A percentile compares a stretch with the other conserved stretches of the same genome.
Evolutionary conservation across 2,888 invertebrate genomes (phyloP).

Genomic region (Zootermopsis nevadensis): DNA sequence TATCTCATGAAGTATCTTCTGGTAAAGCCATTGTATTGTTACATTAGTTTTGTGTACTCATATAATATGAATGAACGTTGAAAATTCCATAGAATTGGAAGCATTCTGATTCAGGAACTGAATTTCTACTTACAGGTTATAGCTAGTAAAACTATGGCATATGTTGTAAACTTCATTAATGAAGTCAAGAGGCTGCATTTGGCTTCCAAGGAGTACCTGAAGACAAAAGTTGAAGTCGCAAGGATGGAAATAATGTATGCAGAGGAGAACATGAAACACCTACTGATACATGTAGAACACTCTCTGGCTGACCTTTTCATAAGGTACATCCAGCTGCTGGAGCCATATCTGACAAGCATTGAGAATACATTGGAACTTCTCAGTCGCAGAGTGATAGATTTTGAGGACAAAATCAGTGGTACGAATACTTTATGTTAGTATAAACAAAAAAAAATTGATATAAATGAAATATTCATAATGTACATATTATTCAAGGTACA

Average conservation of each 20-base stretch:
- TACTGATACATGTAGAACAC: background rate
- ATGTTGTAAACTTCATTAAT: background rate
- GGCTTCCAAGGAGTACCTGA: constrained; percentile 9
- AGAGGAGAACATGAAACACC: constrained; percentile 24
- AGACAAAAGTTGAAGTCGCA: constrained; percentile 8
- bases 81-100: too few species aligned
- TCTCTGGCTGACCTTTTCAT: background rate
- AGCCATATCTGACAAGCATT: constrained; percentile 19
- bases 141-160: background rate
- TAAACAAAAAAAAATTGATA: too few species aligned
- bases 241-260: background rate
- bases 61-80: too few species aligned
- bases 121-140: constrained; percentile 4
- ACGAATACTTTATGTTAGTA: background rate
- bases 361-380: constrained; percentile 25
- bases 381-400: constrained; percentile 27
- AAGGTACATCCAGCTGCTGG: background rate
- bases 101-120: background rate
- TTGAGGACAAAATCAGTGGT: constrained; percentile 35
- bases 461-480: too few species aligned
- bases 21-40: too few species aligned
- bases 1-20: too few species aligned
- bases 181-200: background rate
- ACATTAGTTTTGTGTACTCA: too few species aligned
- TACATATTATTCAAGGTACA: too few species aligned